Conservation (phyloP, 1,140 invertebrate species). For the Lanistes nyassanus region DNA sequence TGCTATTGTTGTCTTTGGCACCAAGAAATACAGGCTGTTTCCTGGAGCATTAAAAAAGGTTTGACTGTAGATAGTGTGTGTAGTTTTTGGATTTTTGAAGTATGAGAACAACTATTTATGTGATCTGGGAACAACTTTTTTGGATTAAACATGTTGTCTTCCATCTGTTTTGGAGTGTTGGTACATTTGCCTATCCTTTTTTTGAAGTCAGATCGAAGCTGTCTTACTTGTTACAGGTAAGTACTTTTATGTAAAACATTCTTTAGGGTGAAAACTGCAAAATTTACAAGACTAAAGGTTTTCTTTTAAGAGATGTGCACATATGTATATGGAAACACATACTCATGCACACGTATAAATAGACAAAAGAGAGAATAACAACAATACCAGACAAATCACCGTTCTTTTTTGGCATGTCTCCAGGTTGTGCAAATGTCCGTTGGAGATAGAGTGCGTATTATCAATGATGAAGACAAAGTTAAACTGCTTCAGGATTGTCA, state of each 20-base stretch:
- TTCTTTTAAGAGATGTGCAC: too few species aligned
- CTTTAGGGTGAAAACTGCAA: too few species aligned
- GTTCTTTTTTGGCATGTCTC: background rate
- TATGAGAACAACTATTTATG: background rate
- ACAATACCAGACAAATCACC: background rate
- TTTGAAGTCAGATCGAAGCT: background rate
- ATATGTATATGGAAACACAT: background rate
- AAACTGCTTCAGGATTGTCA: slow-evolving; percentile 83
- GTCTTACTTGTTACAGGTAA: background rate
- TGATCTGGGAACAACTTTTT: too few species aligned
- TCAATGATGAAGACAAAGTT: slow-evolving; percentile 77
- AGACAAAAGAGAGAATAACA: background rate
- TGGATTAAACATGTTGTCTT: too few species aligned
- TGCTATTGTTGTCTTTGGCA: slow-evolving; percentile 27
- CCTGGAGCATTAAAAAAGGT: slow-evolving; percentile 28
- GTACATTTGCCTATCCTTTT: background rate
- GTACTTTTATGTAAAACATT: background rate
- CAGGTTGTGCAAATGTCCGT: slow-evolving; percentile 39
- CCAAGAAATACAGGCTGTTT: slow-evolving; percentile 22
- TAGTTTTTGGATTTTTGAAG: background rate
- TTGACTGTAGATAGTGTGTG: background rate
- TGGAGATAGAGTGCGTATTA: slow-evolving; percentile 80
- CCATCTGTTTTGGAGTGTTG: background rate
- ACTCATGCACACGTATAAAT: background rate
- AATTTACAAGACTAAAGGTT: too few species aligned